phyloP scores from a whole-genome alignment of 1,140 invertebrate species.

The Rhopalosiphum padi region DNA sequence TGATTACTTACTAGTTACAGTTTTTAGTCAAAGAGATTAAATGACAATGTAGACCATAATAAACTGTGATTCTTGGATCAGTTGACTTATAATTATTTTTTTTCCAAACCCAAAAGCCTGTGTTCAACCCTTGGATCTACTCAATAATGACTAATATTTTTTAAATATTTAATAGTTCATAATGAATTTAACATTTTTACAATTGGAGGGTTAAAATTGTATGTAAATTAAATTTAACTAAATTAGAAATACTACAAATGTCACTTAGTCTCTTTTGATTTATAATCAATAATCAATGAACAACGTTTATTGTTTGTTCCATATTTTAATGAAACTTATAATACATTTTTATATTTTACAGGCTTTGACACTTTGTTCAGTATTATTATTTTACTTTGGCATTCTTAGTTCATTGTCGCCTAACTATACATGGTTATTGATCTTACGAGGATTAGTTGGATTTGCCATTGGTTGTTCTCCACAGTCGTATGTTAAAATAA shows the following conservation, averaged over 20 bases:
- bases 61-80: background rate
- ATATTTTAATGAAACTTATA: background rate
- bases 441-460: slow-evolving; percentile 89
- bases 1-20: background rate
- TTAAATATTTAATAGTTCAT: background rate
- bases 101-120: no score
- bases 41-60: background rate
- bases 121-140: background rate
- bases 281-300: background rate
- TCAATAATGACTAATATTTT: background rate
- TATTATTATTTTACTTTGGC: slow-evolving; percentile 90
- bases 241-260: background rate
- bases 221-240: background rate
- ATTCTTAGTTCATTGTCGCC: slow-evolving; percentile 89
- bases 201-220: background rate
- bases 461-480: slow-evolving; percentile 96
- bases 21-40: background rate
- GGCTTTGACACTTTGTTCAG: slow-evolving; percentile 85
- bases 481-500: slow-evolving; percentile 84
- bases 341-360: slow-evolving; percentile 65
- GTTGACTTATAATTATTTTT: no score
- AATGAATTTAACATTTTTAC: background rate
- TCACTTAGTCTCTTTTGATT: background rate
- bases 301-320: background rate
- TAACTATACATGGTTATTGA: slow-evolving; percentile 88